Base-by-base conservation (phyloP, 2,888 invertebrate genomes). In the Eupithecia insigniata region DNA sequence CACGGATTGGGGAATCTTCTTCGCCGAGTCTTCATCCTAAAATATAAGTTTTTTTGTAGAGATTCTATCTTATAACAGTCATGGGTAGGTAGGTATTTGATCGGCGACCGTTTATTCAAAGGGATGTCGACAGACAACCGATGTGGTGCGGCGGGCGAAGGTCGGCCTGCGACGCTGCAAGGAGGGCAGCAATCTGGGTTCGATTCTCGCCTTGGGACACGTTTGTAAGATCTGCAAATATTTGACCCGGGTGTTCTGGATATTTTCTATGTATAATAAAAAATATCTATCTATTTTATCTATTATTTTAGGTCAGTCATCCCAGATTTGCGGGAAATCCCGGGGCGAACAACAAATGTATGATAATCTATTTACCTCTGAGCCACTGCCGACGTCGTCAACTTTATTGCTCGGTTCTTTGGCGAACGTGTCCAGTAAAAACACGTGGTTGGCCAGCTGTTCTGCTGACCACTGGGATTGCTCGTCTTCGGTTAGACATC, bases 361-460 rank as follows among this genome's bases (percentile, higher is more conserved):
- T 36, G 12, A 12, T 14, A 36, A 39, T 39, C 18, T 16, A 39
- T 28, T 62, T 81, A 92, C 93, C 87, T 92, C 90, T 28, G 91
- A 91, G 5, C 86, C 89, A 64, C 88, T 88, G 10, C 87, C 89
- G 1, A 80, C 83, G 4, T 87, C 87, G 2, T 88, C 83, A 30
- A 88, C 81, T 71, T 85, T 87, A 65, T 88, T 87, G 39, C 89
- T 89, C 0, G 95, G 94, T 18, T 92, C 89, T 32, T 94, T 91
- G 32, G 94, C 76, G 2, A 95, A 96, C 8, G 92, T 88, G 78
- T 95, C 92, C 3, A 87, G 85, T 5, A 96, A 90, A 85, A 98
- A 98, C 12, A 95, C 94, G 87, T 99, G 98, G 65, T 96, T 95
- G 34, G 97, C 87, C 32, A 99, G 90, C 88, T 97, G 96, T 10